Percentiles rank a stretch among this genome's conserved stretches.
phyloP scores from a whole-genome alignment of 2,113 vertebrate species.

The Chlorodrepanis virens region DNA sequence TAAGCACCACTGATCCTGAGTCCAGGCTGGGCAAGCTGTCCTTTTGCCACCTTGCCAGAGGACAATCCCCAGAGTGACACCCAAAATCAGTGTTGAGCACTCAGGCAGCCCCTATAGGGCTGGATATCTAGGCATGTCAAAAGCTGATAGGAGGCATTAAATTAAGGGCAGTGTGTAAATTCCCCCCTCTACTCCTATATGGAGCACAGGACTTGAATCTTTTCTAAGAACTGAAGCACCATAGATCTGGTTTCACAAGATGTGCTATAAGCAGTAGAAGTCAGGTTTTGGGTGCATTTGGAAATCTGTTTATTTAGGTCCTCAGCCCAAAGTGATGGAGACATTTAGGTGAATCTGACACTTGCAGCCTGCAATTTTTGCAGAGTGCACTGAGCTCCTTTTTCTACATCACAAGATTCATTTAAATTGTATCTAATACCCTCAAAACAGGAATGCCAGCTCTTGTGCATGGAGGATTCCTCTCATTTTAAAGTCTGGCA shows the following conservation, averaged over 20 bases:
- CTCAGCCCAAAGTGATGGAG: background rate
- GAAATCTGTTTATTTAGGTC: background rate
- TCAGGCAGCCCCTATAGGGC: background rate
- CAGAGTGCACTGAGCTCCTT: background rate
- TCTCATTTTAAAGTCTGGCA: background rate
- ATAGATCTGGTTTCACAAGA: background rate
- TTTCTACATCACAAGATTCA: background rate
- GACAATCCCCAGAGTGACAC: background rate
- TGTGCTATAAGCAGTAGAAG: background rate
- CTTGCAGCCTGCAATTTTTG: background rate
- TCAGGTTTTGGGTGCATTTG: background rate
- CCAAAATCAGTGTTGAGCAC: background rate
- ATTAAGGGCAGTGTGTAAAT: fast-evolving
- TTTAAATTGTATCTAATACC: background rate
- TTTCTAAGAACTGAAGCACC: background rate
- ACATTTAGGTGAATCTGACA: background rate
- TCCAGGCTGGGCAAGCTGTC: background rate
- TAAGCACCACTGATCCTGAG: background rate
- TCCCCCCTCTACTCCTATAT: background rate
- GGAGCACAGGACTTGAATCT: background rate
- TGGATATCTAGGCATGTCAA: background rate
- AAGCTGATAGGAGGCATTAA: background rate
- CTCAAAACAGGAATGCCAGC: background rate
- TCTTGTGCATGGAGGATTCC: background rate
- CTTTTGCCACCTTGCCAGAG: background rate